Conservation (phyloP, 2,797 vertebrate genomes). For the Poecilia picta region DNA sequence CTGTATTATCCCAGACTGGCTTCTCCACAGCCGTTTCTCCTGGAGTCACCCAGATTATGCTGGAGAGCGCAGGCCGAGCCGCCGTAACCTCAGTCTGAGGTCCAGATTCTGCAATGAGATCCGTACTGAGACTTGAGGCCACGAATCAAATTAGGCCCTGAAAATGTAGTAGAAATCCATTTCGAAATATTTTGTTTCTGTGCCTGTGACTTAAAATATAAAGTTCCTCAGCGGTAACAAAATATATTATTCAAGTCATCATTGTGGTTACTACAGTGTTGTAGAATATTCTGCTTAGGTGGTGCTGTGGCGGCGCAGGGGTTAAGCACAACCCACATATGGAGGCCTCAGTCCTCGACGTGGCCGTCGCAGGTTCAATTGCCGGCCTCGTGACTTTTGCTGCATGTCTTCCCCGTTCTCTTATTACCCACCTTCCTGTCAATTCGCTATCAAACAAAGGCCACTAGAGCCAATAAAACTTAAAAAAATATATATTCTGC, state of each 20-base stretch:
- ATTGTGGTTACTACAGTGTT: too few species aligned
- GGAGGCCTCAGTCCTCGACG: too few species aligned
- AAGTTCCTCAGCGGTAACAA: background rate
- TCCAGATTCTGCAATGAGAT: background rate
- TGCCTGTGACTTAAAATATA: background rate
- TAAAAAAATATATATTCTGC: background rate
- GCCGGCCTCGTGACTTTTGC: too few species aligned
- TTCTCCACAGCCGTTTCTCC: constrained; percentile 21
- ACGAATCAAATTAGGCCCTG: background rate
- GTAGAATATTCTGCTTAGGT: too few species aligned
- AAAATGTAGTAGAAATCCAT: constrained; percentile 10
- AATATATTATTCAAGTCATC: background rate
- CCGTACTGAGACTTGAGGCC: background rate
- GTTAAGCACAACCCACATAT: too few species aligned
- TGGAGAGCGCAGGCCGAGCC: background rate
- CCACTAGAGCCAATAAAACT: too few species aligned
- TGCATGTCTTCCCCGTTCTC: too few species aligned
- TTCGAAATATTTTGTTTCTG: constrained; percentile 14
- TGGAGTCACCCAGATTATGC: constrained; percentile 12
- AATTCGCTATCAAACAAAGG: too few species aligned
- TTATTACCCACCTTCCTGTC: too few species aligned
- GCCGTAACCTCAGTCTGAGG: background rate
- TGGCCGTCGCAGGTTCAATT: too few species aligned
- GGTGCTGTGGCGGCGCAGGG: too few species aligned
- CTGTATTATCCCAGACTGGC: constrained; percentile 23